Percentiles rank a stretch among this genome's conserved stretches.
phyloP scores from a whole-genome alignment of 2,888 invertebrate genomes.

The Watsonalla binaria region DNA sequence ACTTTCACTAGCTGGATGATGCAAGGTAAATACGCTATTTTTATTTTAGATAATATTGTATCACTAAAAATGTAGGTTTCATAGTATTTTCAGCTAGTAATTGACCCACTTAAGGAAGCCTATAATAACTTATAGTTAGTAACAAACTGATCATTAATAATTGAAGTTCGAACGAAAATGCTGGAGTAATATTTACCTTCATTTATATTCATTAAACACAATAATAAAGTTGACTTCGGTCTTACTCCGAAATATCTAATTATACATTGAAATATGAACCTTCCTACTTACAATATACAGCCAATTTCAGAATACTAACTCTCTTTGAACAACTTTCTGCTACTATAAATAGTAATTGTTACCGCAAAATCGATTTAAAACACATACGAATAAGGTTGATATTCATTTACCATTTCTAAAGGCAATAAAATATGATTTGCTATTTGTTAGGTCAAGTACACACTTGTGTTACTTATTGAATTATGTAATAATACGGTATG shows the following conservation, averaged over 20 bases:
- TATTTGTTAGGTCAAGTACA: slow-evolving; percentile 20
- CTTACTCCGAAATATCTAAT: slow-evolving; percentile 27
- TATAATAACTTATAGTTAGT: not conserved
- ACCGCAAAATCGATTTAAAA: not conserved
- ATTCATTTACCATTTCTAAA: slow-evolving; percentile 3
- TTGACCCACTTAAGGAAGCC: too few relatives aligned
- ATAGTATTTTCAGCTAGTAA: too few relatives aligned
- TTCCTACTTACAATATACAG: slow-evolving; percentile 21
- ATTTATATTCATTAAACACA: slow-evolving; percentile 58
- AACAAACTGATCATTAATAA: slow-evolving; percentile 30
- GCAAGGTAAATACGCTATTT: too few relatives aligned
- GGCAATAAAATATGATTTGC: slow-evolving; percentile 18
- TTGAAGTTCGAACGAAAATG: slow-evolving; percentile 38
- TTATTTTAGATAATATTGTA: too few relatives aligned
- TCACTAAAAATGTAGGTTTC: too few relatives aligned
- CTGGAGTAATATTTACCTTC: slow-evolving; percentile 48
- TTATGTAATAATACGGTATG: slow-evolving; percentile 16
- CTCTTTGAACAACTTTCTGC: slow-evolving; percentile 4
- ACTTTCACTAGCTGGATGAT: too few relatives aligned
- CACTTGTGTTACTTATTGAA: slow-evolving; percentile 24
- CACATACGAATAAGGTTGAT: slow-evolving; percentile 13
- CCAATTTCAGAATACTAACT: slow-evolving; percentile 15
- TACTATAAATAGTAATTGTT: not conserved
- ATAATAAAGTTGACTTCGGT: slow-evolving; percentile 45
- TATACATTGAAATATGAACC: slow-evolving; percentile 25